Conservation (phyloP, 2,797 vertebrate genomes). For the Arrhamphus sclerolepis region DNA sequence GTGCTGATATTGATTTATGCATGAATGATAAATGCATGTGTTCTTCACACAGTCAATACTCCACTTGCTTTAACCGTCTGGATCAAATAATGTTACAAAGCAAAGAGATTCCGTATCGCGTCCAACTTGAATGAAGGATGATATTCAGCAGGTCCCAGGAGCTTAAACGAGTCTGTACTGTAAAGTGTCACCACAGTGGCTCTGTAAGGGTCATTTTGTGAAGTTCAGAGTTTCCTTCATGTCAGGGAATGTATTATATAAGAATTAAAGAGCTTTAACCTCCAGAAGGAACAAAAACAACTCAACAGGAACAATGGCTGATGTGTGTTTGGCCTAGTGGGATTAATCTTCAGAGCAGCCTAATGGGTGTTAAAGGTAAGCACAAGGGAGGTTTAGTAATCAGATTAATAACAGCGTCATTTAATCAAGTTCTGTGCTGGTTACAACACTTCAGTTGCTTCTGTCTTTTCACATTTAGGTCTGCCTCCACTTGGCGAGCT, state of each 20-base stretch:
- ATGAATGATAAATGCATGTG: no score
- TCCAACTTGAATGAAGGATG: conserved; percentile 2
- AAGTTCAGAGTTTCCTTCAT: conserved; percentile 39
- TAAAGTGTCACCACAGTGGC: background rate
- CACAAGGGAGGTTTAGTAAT: conserved; percentile 62
- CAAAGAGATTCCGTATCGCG: conserved; percentile 12
- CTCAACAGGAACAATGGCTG: conserved; percentile 71
- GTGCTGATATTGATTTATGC: no score
- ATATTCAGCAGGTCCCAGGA: background rate
- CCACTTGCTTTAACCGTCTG: background rate
- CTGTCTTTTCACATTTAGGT: conserved; percentile 9
- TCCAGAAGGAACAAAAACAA: conserved; percentile 66
- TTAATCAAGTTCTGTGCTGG: conserved; percentile 53
- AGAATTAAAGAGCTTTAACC: conserved; percentile 64
- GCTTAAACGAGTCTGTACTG: background rate
- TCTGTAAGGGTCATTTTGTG: conserved; percentile 4
- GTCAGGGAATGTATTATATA: conserved; percentile 57
- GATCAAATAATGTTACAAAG: conserved; percentile 10
- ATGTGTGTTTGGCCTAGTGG: conserved; percentile 55
- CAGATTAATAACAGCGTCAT: conserved; percentile 73
- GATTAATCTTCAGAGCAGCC: conserved; percentile 57
- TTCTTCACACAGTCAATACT: conserved; percentile 3
- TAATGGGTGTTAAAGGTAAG: conserved; percentile 59
- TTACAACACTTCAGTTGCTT: conserved; percentile 30
- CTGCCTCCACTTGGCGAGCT: background rate